A percentile compares a stretch with the other conserved stretches of the same genome.
Conservation (phyloP, 2,888 invertebrate genomes). For the Orchesella flavescens region DNA sequence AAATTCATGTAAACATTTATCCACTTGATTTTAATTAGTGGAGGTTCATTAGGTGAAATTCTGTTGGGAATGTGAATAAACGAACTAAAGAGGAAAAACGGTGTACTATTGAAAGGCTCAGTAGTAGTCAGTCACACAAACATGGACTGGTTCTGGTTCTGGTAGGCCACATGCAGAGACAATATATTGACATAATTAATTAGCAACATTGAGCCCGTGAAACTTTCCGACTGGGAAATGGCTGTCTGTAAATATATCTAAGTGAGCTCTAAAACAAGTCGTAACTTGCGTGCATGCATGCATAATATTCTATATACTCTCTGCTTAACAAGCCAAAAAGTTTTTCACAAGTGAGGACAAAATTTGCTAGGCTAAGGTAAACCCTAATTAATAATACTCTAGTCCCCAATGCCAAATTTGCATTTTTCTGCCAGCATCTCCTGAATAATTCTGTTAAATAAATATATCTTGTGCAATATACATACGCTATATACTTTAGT, state of each 20-base stretch:
- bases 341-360: no score
- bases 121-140: no score
- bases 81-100: not conserved
- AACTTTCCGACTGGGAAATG: conserved; percentile 7
- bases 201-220: conserved; percentile 48
- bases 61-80: conserved; percentile 31
- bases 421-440: no score
- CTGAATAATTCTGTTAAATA: no score
- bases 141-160: conserved; percentile 3
- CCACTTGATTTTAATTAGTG: conserved; percentile 24
- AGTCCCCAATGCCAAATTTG: no score
- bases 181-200: conserved; percentile 61
- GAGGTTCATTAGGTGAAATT: conserved; percentile 44
- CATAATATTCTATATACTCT: not conserved
- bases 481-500: no score
- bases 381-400: no score
- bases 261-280: not conserved
- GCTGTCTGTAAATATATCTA: no score
- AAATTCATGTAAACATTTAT: not conserved
- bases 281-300: not conserved
- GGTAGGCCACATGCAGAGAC: conserved; percentile 30
- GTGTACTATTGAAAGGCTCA: no score
- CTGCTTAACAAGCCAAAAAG: not conserved
- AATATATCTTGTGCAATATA: no score
- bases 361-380: no score